Evolutionary conservation across 2,113 vertebrate genomes (phyloP).

Genomic region (Aphyosemion australe): DNA sequence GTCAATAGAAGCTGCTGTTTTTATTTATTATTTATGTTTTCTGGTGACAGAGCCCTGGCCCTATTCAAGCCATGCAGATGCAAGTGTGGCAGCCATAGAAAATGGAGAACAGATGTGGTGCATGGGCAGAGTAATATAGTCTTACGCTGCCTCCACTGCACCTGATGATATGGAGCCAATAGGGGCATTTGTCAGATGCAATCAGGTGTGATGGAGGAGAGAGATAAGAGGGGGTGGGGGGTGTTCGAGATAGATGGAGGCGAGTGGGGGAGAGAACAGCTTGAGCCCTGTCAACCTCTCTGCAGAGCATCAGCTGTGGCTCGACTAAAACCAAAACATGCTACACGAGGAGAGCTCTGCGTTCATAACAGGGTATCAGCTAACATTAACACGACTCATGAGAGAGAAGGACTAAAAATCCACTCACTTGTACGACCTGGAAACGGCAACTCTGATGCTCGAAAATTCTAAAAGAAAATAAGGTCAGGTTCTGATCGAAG

Average conservation of each 20-base stretch:
- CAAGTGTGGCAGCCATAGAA: slow-evolving; percentile 66
- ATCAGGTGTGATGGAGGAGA: slow-evolving; percentile 77
- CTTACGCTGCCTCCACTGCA: slow-evolving; percentile 72
- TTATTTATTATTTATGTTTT: background rate
- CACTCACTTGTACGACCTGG: slow-evolving; percentile 1
- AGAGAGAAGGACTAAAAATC: slow-evolving; percentile 25
- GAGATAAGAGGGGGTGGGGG: slow-evolving; percentile 43
- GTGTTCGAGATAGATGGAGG: slow-evolving; percentile 37
- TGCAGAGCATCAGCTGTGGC: slow-evolving; percentile 68
- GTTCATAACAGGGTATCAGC: slow-evolving; percentile 27
- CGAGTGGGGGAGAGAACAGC: slow-evolving; percentile 44
- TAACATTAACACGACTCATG: slow-evolving; percentile 31
- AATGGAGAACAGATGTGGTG: slow-evolving; percentile 75
- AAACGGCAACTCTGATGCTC: slow-evolving; percentile 28
- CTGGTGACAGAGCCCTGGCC: slow-evolving; percentile 56
- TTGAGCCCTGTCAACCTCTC: slow-evolving; percentile 69
- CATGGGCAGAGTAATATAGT: slow-evolving; percentile 76
- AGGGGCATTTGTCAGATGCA: slow-evolving; percentile 80
- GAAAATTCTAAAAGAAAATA: slow-evolving; percentile 66
- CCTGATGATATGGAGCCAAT: slow-evolving; percentile 79
- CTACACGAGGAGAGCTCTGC: slow-evolving; percentile 21
- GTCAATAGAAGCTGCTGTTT: slow-evolving; percentile 34
- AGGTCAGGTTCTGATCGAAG: slow-evolving; percentile 72
- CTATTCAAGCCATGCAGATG: slow-evolving; percentile 58
- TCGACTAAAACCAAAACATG: slow-evolving; percentile 54